Percentiles rank a stretch among this genome's conserved stretches.
Conservation (phyloP, 2,888 invertebrate genomes). For the Nemapogon koenigi region DNA sequence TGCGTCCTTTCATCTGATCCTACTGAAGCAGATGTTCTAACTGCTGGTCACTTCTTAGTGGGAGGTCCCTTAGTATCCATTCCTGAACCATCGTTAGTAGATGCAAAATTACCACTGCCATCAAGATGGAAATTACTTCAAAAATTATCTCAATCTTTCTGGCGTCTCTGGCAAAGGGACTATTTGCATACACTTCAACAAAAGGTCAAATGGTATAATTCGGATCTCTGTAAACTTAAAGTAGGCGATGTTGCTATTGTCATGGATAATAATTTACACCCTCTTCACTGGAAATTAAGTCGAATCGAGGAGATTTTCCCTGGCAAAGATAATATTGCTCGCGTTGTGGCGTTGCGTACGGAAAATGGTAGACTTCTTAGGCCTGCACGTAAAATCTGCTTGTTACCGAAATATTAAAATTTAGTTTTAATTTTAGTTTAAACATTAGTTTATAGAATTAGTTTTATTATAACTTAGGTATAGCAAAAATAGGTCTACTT, state of each 20-base stretch:
- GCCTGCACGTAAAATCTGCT: too few relatives aligned
- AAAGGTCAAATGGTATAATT: conserved; percentile 14
- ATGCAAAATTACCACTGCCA: not conserved
- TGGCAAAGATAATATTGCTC: conserved; percentile 13
- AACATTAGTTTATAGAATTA: too few relatives aligned
- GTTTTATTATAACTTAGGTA: too few relatives aligned
- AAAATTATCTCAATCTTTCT: conserved; percentile 14
- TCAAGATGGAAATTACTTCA: conserved; percentile 10
- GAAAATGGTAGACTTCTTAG: too few relatives aligned
- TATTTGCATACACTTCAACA: conserved; percentile 18
- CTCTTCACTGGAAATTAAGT: conserved; percentile 12
- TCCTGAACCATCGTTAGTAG: conserved; percentile 4
- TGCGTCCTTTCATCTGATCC: conserved; percentile 11
- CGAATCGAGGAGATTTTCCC: conserved; percentile 11
- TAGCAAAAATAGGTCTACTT: too few relatives aligned
- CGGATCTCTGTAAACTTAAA: not conserved
- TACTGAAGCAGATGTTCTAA: conserved; percentile 12
- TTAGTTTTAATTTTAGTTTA: too few relatives aligned
- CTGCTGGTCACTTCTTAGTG: conserved; percentile 17
- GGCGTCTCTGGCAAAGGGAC: conserved; percentile 16
- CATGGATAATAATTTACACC: conserved; percentile 7
- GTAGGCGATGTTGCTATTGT: conserved; percentile 11
- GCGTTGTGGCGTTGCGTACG: conserved; percentile 13
- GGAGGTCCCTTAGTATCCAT: conserved; percentile 14
- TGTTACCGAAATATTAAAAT: too few relatives aligned